Conservation (phyloP, 2,888 invertebrate species). For the Drosophila gaucha region DNA sequence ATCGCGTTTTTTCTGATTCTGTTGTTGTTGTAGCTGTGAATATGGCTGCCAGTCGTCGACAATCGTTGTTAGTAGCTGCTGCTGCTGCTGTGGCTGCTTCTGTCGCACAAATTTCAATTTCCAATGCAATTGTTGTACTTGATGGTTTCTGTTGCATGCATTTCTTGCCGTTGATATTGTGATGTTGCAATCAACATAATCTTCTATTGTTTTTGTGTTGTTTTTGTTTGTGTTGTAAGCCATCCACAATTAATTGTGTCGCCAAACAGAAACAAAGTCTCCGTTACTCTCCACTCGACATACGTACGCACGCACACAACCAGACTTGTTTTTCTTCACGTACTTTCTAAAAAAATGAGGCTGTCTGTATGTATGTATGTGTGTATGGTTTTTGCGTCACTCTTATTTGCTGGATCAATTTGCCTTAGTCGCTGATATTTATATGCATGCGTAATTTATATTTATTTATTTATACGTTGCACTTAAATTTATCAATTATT, state of each 20-base stretch:
- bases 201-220: conserved; percentile 47
- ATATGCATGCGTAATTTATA: conserved; percentile 37
- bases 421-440: conserved; percentile 26
- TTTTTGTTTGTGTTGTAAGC: conserved; percentile 62
- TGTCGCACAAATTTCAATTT: conserved; percentile 72
- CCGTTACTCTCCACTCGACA: conserved; percentile 64
- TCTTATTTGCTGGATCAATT: conserved; percentile 33
- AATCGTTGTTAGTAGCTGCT: conserved; percentile 40
- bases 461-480: conserved; percentile 48
- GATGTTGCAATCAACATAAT: conserved; percentile 53
- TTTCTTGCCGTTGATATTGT: conserved; percentile 42
- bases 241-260: conserved; percentile 75
- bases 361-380: conserved; percentile 41
- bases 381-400: conserved; percentile 59
- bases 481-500: conserved; percentile 65
- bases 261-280: conserved; percentile 66
- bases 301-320: conserved; percentile 71
- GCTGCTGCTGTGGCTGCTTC: conserved; percentile 43
- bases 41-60: conserved; percentile 71
- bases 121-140: conserved; percentile 71
- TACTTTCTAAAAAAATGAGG: conserved; percentile 69
- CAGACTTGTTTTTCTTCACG: conserved; percentile 65
- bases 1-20: conserved; percentile 45
- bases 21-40: conserved; percentile 54
- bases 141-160: conserved; percentile 49